Conservation (phyloP, 2,797 vertebrate species). For the Pristis pectinata region DNA sequence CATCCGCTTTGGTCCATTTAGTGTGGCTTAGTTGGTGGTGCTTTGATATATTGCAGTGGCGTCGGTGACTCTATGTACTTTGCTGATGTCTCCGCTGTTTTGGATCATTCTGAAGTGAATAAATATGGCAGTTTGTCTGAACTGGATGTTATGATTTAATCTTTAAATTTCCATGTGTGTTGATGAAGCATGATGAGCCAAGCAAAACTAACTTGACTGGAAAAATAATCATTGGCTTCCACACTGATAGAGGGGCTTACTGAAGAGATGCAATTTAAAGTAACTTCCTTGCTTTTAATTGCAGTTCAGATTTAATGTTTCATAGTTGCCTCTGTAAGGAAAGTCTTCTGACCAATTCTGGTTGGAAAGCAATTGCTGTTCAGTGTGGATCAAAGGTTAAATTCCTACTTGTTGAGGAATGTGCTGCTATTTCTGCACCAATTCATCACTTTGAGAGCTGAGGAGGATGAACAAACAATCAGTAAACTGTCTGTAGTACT, state of each 20-base stretch:
- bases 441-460: neutral
- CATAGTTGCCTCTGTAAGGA: neutral
- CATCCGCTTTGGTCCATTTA: neutral
- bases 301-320: neutral
- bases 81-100: constrained; percentile 1
- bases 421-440: neutral
- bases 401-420: neutral
- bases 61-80: neutral
- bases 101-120: constrained; percentile 6
- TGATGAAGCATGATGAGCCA: neutral
- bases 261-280: neutral
- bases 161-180: neutral
- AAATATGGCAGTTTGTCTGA: constrained; percentile 7
- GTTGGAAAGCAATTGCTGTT: neutral
- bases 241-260: neutral
- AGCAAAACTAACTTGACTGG: neutral
- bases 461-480: neutral
- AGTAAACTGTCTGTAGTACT: neutral
- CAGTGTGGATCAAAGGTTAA: neutral
- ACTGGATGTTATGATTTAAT: neutral
- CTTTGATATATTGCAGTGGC: neutral
- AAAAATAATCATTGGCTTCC: neutral
- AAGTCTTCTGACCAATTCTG: neutral
- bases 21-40: neutral
- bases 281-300: neutral